phyloP scores from a whole-genome alignment of 2,888 invertebrate species.

The Plemyria rubiginata region DNA sequence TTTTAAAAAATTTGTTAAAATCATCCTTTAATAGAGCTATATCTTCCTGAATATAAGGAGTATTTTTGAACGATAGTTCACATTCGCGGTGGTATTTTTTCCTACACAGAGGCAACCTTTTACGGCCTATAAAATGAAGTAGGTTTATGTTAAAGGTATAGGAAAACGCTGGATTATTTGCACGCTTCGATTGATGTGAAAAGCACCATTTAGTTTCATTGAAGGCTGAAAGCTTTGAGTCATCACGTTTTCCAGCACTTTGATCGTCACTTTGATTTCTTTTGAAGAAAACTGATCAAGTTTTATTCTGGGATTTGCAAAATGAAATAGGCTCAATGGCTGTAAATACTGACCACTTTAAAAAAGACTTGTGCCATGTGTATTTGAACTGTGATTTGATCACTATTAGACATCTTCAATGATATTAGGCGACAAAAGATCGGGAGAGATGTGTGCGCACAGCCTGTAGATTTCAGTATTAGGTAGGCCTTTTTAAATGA shows the following conservation, averaged over 20 bases:
- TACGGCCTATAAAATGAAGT: slow-evolving; percentile 43
- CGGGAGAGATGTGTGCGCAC: no score
- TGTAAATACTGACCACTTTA: no score
- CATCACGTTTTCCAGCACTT: slow-evolving; percentile 28
- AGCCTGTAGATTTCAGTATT: no score
- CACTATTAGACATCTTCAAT: no score
- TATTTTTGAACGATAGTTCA: slow-evolving; percentile 12
- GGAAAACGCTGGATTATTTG: slow-evolving; percentile 33
- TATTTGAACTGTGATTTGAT: no score
- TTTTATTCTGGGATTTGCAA: neutral
- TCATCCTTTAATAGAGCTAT: slow-evolving; percentile 1
- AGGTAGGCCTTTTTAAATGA: no score
- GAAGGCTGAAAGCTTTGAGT: slow-evolving; percentile 29
- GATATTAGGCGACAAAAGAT: no score
- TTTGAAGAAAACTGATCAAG: slow-evolving; percentile 35
- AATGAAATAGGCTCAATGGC: neutral
- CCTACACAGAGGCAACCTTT: slow-evolving; percentile 27
- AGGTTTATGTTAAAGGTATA: slow-evolving; percentile 33
- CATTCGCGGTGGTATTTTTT: slow-evolving; percentile 17
- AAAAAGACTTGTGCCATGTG: no score
- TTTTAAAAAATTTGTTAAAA: no score
- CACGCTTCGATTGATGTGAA: slow-evolving; percentile 29
- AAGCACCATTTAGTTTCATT: slow-evolving; percentile 29
- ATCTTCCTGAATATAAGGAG: slow-evolving; percentile 1
- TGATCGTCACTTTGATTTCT: slow-evolving; percentile 35